Evolutionary conservation across 1,140 invertebrate species (phyloP).

Genomic region (Drosophila funebris): DNA sequence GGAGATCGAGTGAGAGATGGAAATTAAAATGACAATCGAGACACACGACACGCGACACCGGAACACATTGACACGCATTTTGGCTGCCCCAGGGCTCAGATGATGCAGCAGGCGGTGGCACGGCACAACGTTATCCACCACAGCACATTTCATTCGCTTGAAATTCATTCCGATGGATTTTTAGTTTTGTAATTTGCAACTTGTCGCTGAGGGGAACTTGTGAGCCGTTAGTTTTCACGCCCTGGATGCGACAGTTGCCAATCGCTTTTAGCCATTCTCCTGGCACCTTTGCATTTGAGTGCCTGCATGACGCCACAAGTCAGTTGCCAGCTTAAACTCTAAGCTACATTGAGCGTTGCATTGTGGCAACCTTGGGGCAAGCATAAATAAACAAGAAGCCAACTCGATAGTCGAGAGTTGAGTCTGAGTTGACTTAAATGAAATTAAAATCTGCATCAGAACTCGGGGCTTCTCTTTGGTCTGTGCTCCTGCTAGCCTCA

Average conservation of each 20-base stretch:
- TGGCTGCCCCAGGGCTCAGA: not conserved
- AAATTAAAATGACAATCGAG: conserved; percentile 43
- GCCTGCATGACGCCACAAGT: conserved; percentile 7
- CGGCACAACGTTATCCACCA: conserved; percentile 31
- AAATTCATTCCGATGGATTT: conserved; percentile 7
- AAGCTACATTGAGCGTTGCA: conserved; percentile 11
- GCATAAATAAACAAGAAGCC: conserved; percentile 50
- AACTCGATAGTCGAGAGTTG: conserved; percentile 11
- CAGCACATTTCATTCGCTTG: conserved; percentile 5
- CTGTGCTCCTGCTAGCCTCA: not conserved
- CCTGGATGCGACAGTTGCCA: conserved; percentile 62
- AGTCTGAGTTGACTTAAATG: conserved; percentile 38
- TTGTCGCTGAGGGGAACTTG: conserved; percentile 1
- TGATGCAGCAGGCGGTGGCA: not conserved
- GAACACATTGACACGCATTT: conserved; percentile 54
- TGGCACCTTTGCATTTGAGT: conserved; percentile 51
- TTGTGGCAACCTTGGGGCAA: conserved; percentile 21
- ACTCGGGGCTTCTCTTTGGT: not conserved
- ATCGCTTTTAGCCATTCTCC: conserved; percentile 43
- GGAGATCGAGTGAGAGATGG: conserved; percentile 22
- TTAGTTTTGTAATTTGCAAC: conserved; percentile 2
- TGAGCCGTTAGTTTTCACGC: conserved; percentile 26
- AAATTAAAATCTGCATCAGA: conserved; percentile 54
- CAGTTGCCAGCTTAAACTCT: conserved; percentile 28
- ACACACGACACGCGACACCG: conserved; percentile 36